Conservation (phyloP, 2,888 invertebrate species). For the Bimastos eiseni region DNA sequence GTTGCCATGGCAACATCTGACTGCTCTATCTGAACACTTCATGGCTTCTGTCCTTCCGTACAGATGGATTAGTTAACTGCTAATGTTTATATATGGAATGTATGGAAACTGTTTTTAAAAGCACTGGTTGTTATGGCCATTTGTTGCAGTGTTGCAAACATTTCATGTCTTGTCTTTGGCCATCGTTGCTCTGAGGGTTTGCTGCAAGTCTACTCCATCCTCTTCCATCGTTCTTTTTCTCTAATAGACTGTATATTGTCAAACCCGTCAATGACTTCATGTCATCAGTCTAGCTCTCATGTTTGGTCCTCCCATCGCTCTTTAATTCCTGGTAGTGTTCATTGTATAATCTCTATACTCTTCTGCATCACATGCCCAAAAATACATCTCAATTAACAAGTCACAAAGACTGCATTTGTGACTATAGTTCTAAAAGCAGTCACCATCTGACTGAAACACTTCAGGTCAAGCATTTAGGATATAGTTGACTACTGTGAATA, state of each 20-base stretch:
- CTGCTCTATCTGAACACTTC: not conserved
- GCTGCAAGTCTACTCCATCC: too few species aligned
- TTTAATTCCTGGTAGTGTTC: too few species aligned
- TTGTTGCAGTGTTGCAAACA: not conserved
- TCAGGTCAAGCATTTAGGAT: not conserved
- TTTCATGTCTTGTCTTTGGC: too few species aligned
- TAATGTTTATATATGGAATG: not conserved
- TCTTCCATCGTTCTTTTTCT: too few species aligned
- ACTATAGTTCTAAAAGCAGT: not conserved
- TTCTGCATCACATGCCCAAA: too few species aligned
- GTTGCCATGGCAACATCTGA: conserved; percentile 2
- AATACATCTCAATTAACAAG: too few species aligned
- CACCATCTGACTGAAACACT: not conserved
- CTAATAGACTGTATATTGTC: too few species aligned
- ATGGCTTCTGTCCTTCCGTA: not conserved
- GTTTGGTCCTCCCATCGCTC: too few species aligned
- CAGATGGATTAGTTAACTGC: not conserved
- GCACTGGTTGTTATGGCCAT: not conserved
- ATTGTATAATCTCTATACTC: too few species aligned
- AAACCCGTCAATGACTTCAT: too few species aligned
- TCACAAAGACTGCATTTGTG: not conserved
- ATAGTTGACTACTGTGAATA: not conserved
- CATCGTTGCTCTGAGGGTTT: too few species aligned
- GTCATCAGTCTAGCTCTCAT: too few species aligned
- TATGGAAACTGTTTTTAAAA: not conserved